Evolutionary conservation across 1,140 invertebrate species (phyloP).

Genomic region (Holcopasites calliopsidis): DNA sequence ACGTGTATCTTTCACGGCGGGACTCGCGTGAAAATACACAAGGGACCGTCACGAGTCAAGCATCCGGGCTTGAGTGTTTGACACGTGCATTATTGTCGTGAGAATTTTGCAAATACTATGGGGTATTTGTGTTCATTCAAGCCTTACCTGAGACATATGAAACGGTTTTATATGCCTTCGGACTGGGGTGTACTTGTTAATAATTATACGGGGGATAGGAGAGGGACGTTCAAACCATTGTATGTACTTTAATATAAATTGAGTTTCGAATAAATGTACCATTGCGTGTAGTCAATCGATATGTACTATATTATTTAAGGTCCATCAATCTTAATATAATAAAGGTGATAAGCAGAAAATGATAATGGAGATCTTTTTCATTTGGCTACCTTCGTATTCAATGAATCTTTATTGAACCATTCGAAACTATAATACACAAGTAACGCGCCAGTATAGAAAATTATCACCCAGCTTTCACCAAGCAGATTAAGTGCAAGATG

Average conservation of each 20-base stretch:
- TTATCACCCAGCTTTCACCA: slow-evolving; percentile 40
- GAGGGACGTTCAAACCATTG: slow-evolving; percentile 17
- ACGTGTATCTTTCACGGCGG: slow-evolving; percentile 5
- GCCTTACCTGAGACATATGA: slow-evolving; percentile 37
- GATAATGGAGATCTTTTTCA: neutral
- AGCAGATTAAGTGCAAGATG: slow-evolving; percentile 23
- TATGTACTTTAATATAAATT: slow-evolving; percentile 32
- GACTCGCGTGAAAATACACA: neutral
- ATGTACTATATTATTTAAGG: slow-evolving; percentile 37
- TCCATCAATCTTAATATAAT: slow-evolving; percentile 27
- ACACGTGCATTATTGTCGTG: neutral
- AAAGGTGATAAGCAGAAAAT: slow-evolving; percentile 24
- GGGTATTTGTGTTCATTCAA: slow-evolving; percentile 35
- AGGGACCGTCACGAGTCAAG: neutral
- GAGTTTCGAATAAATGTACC: slow-evolving; percentile 34
- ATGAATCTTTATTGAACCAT: slow-evolving; percentile 56
- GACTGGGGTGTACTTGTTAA: slow-evolving; percentile 37
- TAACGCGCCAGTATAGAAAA: slow-evolving; percentile 54
- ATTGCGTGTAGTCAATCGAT: slow-evolving; percentile 29
- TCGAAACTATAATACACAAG: slow-evolving; percentile 55
- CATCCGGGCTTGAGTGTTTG: slow-evolving; percentile 10
- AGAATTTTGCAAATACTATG: slow-evolving; percentile 7
- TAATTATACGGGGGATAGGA: slow-evolving; percentile 8
- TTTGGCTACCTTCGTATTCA: slow-evolving; percentile 12
- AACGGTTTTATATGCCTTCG: slow-evolving; percentile 46